Conservation (phyloP, 1,140 invertebrate species). For the Matsumurasca onukii region DNA sequence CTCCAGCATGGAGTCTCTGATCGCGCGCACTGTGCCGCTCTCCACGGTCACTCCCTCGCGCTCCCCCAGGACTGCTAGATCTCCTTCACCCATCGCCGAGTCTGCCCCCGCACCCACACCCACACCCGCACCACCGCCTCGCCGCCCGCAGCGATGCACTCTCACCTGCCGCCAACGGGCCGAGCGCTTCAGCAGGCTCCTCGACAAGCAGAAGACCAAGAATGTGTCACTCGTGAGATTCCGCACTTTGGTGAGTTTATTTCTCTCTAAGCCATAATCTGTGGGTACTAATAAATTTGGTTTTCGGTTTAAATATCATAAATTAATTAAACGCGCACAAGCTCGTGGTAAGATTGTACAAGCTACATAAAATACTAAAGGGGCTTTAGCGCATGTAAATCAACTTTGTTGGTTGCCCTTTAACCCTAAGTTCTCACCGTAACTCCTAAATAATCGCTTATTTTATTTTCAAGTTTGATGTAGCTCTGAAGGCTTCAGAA, state of each 20-base stretch:
- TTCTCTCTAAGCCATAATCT: too few species aligned
- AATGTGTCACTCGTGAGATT: constrained; percentile 1
- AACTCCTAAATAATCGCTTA: too few species aligned
- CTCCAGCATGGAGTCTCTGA: constrained; percentile 42
- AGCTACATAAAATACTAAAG: too few species aligned
- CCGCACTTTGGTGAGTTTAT: constrained; percentile 4
- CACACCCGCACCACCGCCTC: constrained; percentile 41
- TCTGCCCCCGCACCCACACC: constrained; percentile 43
- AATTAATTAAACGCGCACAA: too few species aligned
- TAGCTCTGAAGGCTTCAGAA: too few species aligned
- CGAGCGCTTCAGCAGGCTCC: constrained; percentile 61
- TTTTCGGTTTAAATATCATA: too few species aligned
- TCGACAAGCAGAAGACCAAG: constrained; percentile 50
- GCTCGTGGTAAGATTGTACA: too few species aligned
- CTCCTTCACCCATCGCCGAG: constrained; percentile 33
- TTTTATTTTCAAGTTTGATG: too few species aligned
- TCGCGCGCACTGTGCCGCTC: constrained; percentile 67
- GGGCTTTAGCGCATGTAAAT: too few species aligned
- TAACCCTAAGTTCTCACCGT: too few species aligned
- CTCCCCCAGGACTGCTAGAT: constrained; percentile 11
- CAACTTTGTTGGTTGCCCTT: too few species aligned
- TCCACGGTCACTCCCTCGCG: constrained; percentile 62
- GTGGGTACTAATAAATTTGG: too few species aligned
- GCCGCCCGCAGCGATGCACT: constrained; percentile 44
- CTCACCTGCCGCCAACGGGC: constrained; percentile 55